These are phyloP conservation scores for Clupea harengus DNA, from an alignment of 2,113 vertebrate species.

Conservation along the genomic window DNA sequence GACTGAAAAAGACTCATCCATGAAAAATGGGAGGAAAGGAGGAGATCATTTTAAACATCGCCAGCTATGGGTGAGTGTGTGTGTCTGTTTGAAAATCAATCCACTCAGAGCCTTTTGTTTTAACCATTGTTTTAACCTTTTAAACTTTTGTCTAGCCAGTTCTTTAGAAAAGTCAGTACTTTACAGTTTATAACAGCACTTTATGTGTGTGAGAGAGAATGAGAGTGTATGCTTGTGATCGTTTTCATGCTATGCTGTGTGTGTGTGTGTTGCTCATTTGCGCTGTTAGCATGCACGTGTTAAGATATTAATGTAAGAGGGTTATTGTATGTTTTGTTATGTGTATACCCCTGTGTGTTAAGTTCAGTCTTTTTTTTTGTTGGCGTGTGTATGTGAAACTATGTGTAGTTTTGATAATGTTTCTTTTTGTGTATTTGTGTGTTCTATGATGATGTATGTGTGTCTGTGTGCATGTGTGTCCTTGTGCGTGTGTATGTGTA, in stretches of 20 bases:
- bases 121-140: not conserved
- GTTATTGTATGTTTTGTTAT: not conserved
- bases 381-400: slow-evolving; percentile 3
- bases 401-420: not conserved
- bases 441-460: not conserved
- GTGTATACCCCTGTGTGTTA: not conserved
- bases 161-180: not conserved
- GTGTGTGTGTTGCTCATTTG: slow-evolving; percentile 17
- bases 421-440: not conserved
- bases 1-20: slow-evolving; percentile 53
- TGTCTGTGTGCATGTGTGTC: not conserved
- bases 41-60: slow-evolving; percentile 65
- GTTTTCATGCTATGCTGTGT: not conserved
- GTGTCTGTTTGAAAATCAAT: slow-evolving; percentile 51
- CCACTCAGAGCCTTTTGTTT: slow-evolving; percentile 51
- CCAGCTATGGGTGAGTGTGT: slow-evolving; percentile 37
- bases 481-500: not conserved
- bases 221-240: not conserved
- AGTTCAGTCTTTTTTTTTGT: not conserved
- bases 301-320: not conserved
- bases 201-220: not conserved
- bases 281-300: not conserved
- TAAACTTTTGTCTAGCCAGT: too few relatives aligned
- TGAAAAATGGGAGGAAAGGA: slow-evolving; percentile 72
- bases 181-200: not conserved